A percentile compares a stretch with the other conserved stretches of the same genome.
Conservation (phyloP, 1,140 invertebrate genomes). For the Pogonomyrmex californicus region DNA sequence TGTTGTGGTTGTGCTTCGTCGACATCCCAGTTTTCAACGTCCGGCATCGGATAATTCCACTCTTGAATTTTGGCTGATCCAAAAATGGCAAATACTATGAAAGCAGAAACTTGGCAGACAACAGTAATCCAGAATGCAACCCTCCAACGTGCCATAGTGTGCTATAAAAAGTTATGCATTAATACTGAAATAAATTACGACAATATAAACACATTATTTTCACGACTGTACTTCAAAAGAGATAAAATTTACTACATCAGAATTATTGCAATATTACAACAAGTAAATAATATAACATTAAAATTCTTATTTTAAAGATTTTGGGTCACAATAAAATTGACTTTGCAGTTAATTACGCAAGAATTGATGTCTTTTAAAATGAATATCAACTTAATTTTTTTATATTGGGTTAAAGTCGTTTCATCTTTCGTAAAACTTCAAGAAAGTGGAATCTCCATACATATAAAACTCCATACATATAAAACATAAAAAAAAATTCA, state of each 20-base stretch:
- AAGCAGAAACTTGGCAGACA: conserved; percentile 90
- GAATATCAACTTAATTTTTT: conserved; percentile 45
- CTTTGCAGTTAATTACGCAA: conserved; percentile 34
- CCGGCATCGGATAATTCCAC: conserved; percentile 89
- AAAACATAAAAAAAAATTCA: too few species aligned
- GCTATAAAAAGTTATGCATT: conserved; percentile 87
- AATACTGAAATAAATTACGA: not conserved
- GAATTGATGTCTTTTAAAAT: conserved; percentile 13
- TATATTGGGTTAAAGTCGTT: conserved; percentile 34
- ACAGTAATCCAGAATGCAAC: conserved; percentile 94
- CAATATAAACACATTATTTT: not conserved
- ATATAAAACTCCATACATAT: conserved; percentile 34
- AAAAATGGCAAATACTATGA: conserved; percentile 91
- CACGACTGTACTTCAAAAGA: not conserved
- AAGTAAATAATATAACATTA: conserved; percentile 6
- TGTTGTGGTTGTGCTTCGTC: conserved; percentile 10
- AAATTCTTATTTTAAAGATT: conserved; percentile 23
- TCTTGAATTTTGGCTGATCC: conserved; percentile 93
- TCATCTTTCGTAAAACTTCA: conserved; percentile 40
- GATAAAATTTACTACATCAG: conserved; percentile 6
- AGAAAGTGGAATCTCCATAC: conserved; percentile 16
- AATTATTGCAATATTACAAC: conserved; percentile 2
- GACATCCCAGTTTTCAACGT: not conserved
- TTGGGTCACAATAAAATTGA: conserved; percentile 36
- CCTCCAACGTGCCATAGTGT: conserved; percentile 93